Conservation (phyloP, 2,888 invertebrate genomes). For the Theretra japonica region DNA sequence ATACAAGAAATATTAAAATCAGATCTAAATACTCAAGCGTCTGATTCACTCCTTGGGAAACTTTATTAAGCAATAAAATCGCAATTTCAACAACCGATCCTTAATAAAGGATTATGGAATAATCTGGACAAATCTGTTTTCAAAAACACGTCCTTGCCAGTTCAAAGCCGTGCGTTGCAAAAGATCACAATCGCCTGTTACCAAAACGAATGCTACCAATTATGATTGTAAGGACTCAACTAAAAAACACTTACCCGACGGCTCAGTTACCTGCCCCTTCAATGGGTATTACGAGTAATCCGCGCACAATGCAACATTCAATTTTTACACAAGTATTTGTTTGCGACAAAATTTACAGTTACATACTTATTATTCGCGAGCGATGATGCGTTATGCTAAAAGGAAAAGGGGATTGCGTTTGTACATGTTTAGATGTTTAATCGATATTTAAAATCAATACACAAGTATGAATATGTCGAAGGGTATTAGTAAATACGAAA, state of each 20-base stretch:
- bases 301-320: slow-evolving; percentile 68
- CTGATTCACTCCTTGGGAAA: too few species aligned
- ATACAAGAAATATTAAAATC: too few species aligned
- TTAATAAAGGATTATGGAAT: slow-evolving; percentile 23
- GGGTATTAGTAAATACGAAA: too few species aligned
- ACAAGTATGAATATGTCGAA: too few species aligned
- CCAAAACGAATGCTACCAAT: slow-evolving; percentile 63
- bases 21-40: too few species aligned
- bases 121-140: slow-evolving; percentile 24
- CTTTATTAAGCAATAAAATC: background rate
- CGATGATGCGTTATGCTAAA: slow-evolving; percentile 59
- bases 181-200: slow-evolving; percentile 60
- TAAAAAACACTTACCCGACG: slow-evolving; percentile 56
- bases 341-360: slow-evolving; percentile 78
- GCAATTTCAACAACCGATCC: slow-evolving; percentile 12
- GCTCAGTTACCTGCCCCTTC: slow-evolving; percentile 74
- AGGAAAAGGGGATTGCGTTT: slow-evolving; percentile 57
- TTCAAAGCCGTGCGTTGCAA: slow-evolving; percentile 51
- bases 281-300: slow-evolving; percentile 68
- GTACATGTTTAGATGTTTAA: slow-evolving; percentile 28
- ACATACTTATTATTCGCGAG: slow-evolving; percentile 55
- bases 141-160: slow-evolving; percentile 19
- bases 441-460: slow-evolving; percentile 7
- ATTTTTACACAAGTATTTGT: slow-evolving; percentile 70
- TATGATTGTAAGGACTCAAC: slow-evolving; percentile 55